A percentile compares a stretch with the other conserved stretches of the same genome.
phyloP scores from a whole-genome alignment of 2,888 invertebrate genomes.

The Bugulina stolonifera region DNA sequence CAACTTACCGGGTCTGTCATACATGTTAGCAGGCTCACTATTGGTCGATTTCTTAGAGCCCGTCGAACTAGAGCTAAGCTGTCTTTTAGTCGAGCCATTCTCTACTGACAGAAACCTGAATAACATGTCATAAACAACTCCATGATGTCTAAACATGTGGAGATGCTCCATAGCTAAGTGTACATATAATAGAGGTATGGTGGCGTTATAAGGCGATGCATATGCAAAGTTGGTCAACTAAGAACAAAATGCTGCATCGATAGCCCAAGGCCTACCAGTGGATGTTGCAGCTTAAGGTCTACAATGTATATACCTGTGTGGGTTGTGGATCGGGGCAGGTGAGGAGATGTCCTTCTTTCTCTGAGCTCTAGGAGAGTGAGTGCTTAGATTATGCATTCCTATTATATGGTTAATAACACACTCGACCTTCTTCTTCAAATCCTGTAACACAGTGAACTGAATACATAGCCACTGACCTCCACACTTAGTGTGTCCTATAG shows the following conservation, averaged over 20 bases:
- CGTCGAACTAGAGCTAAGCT: slow-evolving; percentile 6
- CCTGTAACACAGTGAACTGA: slow-evolving; percentile 45
- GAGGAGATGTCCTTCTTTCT: background rate
- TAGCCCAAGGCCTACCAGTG: too few species aligned
- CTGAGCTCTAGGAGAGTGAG: background rate
- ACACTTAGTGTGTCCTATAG: too few species aligned
- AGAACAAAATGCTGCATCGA: too few species aligned
- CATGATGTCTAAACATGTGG: too few species aligned
- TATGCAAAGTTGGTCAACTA: too few species aligned
- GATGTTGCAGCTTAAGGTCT: too few species aligned
- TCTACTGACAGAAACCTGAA: slow-evolving; percentile 13
- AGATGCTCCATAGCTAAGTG: too few species aligned
- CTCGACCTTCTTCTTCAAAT: slow-evolving; percentile 72
- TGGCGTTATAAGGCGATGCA: too few species aligned
- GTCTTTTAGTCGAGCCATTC: background rate
- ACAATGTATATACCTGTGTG: background rate
- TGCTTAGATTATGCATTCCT: slow-evolving; percentile 53
- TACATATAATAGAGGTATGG: too few species aligned
- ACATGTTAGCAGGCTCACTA: background rate
- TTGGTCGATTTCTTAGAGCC: background rate
- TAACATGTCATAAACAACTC: too few species aligned
- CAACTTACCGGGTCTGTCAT: slow-evolving; percentile 13
- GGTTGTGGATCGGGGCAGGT: background rate
- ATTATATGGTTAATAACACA: slow-evolving; percentile 81
- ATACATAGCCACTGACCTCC: too few species aligned